These are phyloP conservation scores for Elmis aenea DNA, from an alignment of 2,888 invertebrate species.

Conservation along the genomic window DNA sequence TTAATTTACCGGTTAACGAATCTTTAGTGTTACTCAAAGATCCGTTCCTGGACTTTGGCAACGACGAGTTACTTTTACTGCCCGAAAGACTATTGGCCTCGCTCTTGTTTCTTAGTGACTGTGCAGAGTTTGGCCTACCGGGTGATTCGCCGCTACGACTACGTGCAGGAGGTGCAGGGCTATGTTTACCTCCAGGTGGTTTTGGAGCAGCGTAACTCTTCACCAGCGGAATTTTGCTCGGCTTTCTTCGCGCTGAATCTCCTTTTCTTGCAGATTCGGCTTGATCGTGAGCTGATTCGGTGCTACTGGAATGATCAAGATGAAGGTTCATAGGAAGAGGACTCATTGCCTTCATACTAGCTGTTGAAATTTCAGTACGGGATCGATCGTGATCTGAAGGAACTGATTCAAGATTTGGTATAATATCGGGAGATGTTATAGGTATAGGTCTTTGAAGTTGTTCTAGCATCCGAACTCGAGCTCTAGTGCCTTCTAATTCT, in stretches of 20 bases:
- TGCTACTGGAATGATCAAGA: slow-evolving; percentile 58
- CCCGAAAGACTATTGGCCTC: slow-evolving; percentile 39
- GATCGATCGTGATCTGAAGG: slow-evolving; percentile 45
- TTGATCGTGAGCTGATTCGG: slow-evolving; percentile 61
- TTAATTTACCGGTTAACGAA: slow-evolving; percentile 50
- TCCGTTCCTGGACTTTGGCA: slow-evolving; percentile 43
- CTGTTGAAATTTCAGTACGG: slow-evolving; percentile 47
- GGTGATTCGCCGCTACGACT: slow-evolving; percentile 46
- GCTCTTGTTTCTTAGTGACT: slow-evolving; percentile 44
- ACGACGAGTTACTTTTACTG: slow-evolving; percentile 39
- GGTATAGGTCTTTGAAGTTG: slow-evolving; percentile 42
- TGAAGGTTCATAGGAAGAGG: slow-evolving; percentile 49
- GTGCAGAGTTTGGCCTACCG: slow-evolving; percentile 53
- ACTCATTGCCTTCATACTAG: slow-evolving; percentile 57
- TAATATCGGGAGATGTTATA: slow-evolving; percentile 41
- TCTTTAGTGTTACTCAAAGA: slow-evolving; percentile 46
- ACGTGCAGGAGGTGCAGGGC: slow-evolving; percentile 40
- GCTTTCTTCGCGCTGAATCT: slow-evolving; percentile 42
- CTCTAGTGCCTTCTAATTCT: slow-evolving; percentile 76
- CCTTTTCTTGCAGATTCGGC: slow-evolving; percentile 44
- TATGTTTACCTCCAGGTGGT: slow-evolving; percentile 49
- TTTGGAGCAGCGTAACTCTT: slow-evolving; percentile 58
- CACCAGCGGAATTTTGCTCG: slow-evolving; percentile 68
- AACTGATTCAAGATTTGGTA: slow-evolving; percentile 45
- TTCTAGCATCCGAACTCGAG: slow-evolving; percentile 70